Evolutionary conservation across 53 echinoderm and acorn worm genomes (phyloP).

Genomic region (Echinarachnius parma): DNA sequence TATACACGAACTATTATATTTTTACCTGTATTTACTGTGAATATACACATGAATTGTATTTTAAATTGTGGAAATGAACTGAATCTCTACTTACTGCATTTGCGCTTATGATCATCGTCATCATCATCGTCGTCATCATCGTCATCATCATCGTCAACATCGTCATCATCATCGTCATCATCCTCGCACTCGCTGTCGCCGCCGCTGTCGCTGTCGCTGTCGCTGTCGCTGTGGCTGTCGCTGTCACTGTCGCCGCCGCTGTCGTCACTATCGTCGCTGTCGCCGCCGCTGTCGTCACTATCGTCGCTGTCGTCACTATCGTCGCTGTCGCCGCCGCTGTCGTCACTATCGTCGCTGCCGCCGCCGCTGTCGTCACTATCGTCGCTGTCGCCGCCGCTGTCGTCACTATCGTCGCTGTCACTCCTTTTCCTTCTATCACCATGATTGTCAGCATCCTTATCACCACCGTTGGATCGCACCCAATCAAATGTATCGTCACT

Average conservation of each 20-base stretch:
- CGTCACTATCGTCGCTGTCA: background rate
- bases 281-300: background rate
- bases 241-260: background rate
- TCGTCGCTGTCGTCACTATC: background rate
- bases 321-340: background rate
- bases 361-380: background rate
- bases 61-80: too few species aligned
- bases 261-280: background rate
- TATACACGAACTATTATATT: too few species aligned
- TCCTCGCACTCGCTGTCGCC: background rate
- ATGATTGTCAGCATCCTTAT: background rate
- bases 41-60: too few species aligned
- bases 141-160: too few species aligned
- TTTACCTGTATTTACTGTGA: too few species aligned
- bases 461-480: too few species aligned
- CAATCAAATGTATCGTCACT: too few species aligned
- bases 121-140: too few species aligned
- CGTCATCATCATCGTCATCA: too few species aligned
- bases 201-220: background rate
- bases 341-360: background rate
- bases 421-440: background rate
- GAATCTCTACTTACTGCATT: too few species aligned
- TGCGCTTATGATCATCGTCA: too few species aligned
- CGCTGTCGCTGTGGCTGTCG: background rate
- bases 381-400: background rate